A percentile compares a stretch with the other conserved stretches of the same genome.
Conservation (phyloP, 2,888 invertebrate species). For the Hypomecis atomaria region DNA sequence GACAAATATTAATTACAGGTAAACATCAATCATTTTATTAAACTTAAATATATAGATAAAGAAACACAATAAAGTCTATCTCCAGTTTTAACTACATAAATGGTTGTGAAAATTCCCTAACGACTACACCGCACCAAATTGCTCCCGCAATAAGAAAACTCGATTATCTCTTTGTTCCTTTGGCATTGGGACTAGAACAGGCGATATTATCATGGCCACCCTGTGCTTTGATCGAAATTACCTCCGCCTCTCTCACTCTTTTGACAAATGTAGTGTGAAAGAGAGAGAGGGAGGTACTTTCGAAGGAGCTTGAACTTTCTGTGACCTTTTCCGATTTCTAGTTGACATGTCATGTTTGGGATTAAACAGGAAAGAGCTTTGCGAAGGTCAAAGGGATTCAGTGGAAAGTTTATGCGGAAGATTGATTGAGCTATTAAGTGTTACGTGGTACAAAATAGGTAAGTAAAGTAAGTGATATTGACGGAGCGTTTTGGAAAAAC, state of each 20-base stretch:
- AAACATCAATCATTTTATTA: no score
- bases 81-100: constrained; percentile 21
- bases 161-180: constrained; percentile 28
- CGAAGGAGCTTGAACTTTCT: background rate
- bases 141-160: constrained; percentile 25
- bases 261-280: background rate
- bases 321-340: constrained; percentile 10
- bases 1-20: no score
- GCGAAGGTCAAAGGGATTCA: constrained; percentile 5
- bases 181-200: constrained; percentile 16
- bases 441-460: background rate
- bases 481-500: no score
- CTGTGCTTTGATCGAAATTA: background rate
- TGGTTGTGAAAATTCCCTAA: constrained; percentile 24
- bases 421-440: constrained; percentile 4
- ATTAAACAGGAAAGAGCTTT: constrained; percentile 5
- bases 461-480: background rate
- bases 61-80: constrained; percentile 9
- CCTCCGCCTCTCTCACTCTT: background rate
- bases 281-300: background rate
- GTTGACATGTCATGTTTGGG: constrained; percentile 13
- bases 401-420: constrained; percentile 9
- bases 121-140: constrained; percentile 24
- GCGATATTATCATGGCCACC: constrained; percentile 14
- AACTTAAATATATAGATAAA: background rate